These are phyloP conservation scores for Pharmacophagus antenor DNA, from an alignment of 2,888 invertebrate species.

Conservation along the genomic window DNA sequence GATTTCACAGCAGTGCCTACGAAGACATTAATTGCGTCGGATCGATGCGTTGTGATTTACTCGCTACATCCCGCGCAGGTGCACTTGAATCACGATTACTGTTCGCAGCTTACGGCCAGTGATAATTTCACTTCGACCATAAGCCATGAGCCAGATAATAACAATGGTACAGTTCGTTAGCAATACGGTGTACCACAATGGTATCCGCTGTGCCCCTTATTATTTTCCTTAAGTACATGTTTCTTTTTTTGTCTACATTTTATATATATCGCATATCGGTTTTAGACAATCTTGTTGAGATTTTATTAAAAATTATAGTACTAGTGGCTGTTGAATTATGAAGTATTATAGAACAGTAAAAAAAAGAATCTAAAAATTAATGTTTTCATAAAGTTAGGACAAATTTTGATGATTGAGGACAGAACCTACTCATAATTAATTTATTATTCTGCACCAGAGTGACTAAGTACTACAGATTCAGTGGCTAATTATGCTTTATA, in stretches of 20 bases:
- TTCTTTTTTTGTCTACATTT: not conserved
- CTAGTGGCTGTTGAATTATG: no score
- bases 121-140: slow-evolving; percentile 23
- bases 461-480: no score
- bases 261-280: not conserved
- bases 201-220: not conserved
- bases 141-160: slow-evolving; percentile 27
- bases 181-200: slow-evolving; percentile 9
- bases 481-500: no score
- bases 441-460: no score
- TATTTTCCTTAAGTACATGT: slow-evolving; percentile 1
- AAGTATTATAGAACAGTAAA: no score
- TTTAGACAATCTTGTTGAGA: no score
- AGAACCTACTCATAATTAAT: no score
- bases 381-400: no score
- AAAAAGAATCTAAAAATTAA: no score
- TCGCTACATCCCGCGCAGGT: slow-evolving; percentile 57
- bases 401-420: no score
- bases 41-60: slow-evolving; percentile 69
- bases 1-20: slow-evolving; percentile 44
- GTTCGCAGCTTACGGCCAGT: slow-evolving; percentile 35
- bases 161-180: slow-evolving; percentile 16
- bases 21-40: slow-evolving; percentile 62
- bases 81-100: slow-evolving; percentile 64
- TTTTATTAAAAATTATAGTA: no score